These are phyloP conservation scores for Centropyge bicolor DNA, from an alignment of 2,797 vertebrate genomes.

Conservation along the genomic window DNA sequence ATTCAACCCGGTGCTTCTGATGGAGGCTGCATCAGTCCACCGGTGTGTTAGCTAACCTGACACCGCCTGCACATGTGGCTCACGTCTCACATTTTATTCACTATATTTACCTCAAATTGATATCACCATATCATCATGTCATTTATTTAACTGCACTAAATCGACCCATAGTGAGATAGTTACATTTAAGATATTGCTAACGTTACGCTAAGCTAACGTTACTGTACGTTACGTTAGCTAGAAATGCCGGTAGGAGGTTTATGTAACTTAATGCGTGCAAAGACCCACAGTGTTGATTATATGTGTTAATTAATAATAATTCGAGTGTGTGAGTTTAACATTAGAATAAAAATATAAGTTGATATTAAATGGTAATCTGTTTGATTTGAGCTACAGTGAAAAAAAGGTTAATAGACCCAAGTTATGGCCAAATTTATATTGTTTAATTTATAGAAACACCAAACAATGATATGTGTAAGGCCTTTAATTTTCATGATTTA, in stretches of 20 bases:
- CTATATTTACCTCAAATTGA: rapidly evolving
- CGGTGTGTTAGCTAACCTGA: background rate
- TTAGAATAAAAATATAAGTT: background rate
- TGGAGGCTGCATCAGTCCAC: conserved; percentile 50
- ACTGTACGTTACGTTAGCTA: conserved; percentile 14
- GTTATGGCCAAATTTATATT: no score
- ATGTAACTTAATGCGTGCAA: conserved; percentile 21
- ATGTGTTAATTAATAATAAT: background rate
- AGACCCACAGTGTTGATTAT: background rate
- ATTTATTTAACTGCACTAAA: background rate
- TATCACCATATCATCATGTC: background rate
- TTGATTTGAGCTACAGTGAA: background rate
- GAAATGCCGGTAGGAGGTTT: conserved; percentile 53
- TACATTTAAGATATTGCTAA: background rate
- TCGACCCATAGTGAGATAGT: background rate
- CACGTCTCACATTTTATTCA: background rate
- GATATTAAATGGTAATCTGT: background rate
- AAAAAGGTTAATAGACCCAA: no score
- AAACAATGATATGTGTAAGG: background rate
- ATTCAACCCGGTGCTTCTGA: conserved; percentile 38
- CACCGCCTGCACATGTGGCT: conserved; percentile 46
- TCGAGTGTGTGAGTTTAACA: background rate
- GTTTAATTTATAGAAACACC: background rate
- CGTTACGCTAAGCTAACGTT: conserved; percentile 46
- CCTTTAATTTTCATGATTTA: background rate